Base-by-base conservation (phyloP, 2,888 invertebrate genomes). In the Ceraclea dissimilis region DNA sequence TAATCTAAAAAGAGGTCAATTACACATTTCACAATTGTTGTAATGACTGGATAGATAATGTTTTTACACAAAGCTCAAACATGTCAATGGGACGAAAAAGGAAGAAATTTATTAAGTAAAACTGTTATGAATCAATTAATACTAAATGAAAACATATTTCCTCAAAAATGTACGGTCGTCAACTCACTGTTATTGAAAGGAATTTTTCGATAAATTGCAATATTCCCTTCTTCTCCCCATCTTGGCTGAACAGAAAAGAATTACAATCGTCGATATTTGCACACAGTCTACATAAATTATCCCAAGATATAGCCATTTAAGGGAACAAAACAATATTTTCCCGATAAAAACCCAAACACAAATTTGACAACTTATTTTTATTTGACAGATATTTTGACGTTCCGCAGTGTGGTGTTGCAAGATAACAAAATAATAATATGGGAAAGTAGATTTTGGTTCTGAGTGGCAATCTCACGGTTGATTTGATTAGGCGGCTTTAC, bases 191-290 rank as follows among this genome's bases (percentile, higher is more conserved):
- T 21, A 61, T 61, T 13, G 57, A 50, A 10, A 61, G 52, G 52
- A 59, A 57, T 51, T 61, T 59, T 39, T 54, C 39, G 13, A 61
- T 55, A 31, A 61, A 47, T 48, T 59, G 51, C 13, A 51, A 17
- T 31, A 59, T 33, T 51, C 51, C 49, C 51, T 59, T 57, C 26
- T 53, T 57, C 51, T 59, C 59, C 21, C 54, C 57, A 26, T 59
- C 59, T 5, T 31, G 13, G 17, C 26, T 59, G 33, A 49, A 59
- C 22, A 59, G 49, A 49, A 44, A 26, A 33, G n/a, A 48, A 54
- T 57, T 49, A 44, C 34, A 34, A 20, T 52, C 50, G 16, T 54
- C 51, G 13, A 34, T 33, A 48, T 47, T 52, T 6, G 58, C 58
- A 49, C 60, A 60, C 11, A 60, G 49, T 21, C 60, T 47, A 51